phyloP scores from a whole-genome alignment of 2,797 vertebrate genomes.

The Anabacerthia variegaticeps region DNA sequence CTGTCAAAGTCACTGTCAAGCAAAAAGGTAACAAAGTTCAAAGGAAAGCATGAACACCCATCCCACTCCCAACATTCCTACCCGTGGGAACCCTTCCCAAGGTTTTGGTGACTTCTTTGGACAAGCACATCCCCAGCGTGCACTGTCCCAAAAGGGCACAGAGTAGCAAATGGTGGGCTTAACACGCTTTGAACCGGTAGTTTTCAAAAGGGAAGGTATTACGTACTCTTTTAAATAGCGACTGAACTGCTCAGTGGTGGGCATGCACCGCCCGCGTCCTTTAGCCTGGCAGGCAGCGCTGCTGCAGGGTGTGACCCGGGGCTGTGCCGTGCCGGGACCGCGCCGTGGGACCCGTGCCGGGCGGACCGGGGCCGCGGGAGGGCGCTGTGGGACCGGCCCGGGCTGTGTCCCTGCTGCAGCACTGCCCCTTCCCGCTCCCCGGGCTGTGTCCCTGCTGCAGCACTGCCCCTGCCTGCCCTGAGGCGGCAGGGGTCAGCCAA shows the following conservation, averaged over 20 bases:
- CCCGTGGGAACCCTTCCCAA: not conserved
- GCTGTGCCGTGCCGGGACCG: too few relatives aligned
- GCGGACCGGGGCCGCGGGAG: too few relatives aligned
- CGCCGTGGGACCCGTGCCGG: too few relatives aligned
- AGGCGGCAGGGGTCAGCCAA: too few relatives aligned
- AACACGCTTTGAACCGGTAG: fast-evolving
- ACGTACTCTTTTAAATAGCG: fast-evolving
- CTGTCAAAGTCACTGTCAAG: not conserved
- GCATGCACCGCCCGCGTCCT: fast-evolving
- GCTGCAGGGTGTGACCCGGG: fast-evolving
- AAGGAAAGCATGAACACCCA: not conserved
- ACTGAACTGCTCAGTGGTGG: not conserved
- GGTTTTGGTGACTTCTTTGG: not conserved
- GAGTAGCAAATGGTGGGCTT: not conserved
- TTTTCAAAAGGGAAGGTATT: not conserved
- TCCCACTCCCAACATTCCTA: not conserved
- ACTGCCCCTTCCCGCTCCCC: too few relatives aligned
- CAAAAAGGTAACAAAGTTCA: not conserved
- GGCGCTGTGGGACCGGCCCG: too few relatives aligned
- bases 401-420: too few relatives aligned
- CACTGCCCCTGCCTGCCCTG: too few relatives aligned
- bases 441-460: too few relatives aligned
- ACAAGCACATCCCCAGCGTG: fast-evolving
- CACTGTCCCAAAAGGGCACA: not conserved
- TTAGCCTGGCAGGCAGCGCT: fast-evolving